Evolutionary conservation across 2,888 invertebrate genomes (phyloP).

Genomic region (Sinopyrophorus schimmeli): DNA sequence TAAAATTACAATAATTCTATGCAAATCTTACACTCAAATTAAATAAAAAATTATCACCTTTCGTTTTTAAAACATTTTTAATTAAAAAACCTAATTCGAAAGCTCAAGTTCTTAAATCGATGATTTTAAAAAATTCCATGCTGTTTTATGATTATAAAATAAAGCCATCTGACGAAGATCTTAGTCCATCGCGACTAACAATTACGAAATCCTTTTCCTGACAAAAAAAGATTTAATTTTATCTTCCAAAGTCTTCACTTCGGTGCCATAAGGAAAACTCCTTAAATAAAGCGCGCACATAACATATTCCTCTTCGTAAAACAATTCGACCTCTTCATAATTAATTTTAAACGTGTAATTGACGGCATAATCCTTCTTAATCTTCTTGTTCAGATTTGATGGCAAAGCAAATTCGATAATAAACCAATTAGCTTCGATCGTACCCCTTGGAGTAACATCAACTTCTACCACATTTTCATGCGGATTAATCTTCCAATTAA

Average conservation of each 20-base stretch:
- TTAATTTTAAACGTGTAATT: conserved; percentile 3
- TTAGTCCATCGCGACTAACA: no score
- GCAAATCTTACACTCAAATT: no score
- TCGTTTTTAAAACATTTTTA: no score
- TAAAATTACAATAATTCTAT: no score
- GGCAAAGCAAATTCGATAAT: conserved; percentile 14
- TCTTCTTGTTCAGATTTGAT: neutral
- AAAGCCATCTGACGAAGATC: no score
- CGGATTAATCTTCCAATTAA: conserved; percentile 21
- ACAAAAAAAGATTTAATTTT: conserved; percentile 4
- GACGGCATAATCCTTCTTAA: conserved; percentile 19
- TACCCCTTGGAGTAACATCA: conserved; percentile 6
- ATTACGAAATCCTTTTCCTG: no score
- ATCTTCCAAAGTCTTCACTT: conserved; percentile 4
- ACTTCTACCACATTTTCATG: conserved; percentile 12
- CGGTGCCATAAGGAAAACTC: conserved; percentile 2
- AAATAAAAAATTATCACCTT: no score
- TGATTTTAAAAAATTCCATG: no score
- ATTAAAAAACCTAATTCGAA: no score
- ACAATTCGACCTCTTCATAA: conserved; percentile 7
- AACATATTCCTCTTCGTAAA: conserved; percentile 10
- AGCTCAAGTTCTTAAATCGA: no score
- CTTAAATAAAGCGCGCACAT: conserved; percentile 10
- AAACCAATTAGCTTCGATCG: conserved; percentile 7
- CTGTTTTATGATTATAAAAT: no score